Evolutionary conservation across 2,113 vertebrate species (phyloP).

Genomic region (Brachyistius frenatus): DNA sequence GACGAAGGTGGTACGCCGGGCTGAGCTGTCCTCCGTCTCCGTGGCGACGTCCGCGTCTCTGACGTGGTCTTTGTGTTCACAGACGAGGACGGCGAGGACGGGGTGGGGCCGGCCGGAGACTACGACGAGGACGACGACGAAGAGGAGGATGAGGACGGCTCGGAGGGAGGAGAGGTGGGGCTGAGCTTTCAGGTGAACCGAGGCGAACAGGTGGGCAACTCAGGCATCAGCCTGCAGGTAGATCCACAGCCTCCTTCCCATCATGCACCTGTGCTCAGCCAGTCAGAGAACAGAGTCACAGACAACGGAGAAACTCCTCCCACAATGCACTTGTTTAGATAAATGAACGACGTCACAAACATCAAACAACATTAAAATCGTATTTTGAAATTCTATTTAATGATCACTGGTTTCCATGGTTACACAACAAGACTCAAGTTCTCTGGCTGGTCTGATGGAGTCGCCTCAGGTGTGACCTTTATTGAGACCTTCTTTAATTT

Average conservation of each 20-base stretch:
- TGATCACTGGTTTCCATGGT: neutral
- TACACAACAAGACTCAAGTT: neutral
- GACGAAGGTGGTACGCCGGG: constrained; percentile 73
- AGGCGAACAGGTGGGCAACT: constrained; percentile 41
- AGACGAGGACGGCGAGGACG: constrained; percentile 71
- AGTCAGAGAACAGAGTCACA: constrained; percentile 38
- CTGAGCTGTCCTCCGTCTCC: neutral
- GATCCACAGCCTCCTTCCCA: constrained; percentile 19
- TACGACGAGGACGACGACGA: constrained; percentile 69
- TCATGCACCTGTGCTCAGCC: constrained; percentile 36
- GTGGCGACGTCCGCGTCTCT: neutral
- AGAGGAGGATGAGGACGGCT: constrained; percentile 62
- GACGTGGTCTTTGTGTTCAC: neutral
- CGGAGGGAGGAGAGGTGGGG: constrained; percentile 46
- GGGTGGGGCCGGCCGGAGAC: neutral
- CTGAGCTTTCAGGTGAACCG: constrained; percentile 32
- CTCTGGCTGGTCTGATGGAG: constrained; percentile 22
- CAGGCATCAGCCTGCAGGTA: constrained; percentile 21
- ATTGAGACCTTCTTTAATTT: too few relatives aligned
- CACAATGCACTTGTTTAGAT: too few relatives aligned
- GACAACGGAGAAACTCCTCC: too few relatives aligned
- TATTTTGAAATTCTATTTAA: neutral
- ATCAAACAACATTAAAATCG: too few relatives aligned
- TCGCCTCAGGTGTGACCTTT: constrained; percentile 15
- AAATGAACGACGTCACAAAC: too few relatives aligned